phyloP scores from a whole-genome alignment of 2,113 vertebrate species.

The Carassius auratus region DNA sequence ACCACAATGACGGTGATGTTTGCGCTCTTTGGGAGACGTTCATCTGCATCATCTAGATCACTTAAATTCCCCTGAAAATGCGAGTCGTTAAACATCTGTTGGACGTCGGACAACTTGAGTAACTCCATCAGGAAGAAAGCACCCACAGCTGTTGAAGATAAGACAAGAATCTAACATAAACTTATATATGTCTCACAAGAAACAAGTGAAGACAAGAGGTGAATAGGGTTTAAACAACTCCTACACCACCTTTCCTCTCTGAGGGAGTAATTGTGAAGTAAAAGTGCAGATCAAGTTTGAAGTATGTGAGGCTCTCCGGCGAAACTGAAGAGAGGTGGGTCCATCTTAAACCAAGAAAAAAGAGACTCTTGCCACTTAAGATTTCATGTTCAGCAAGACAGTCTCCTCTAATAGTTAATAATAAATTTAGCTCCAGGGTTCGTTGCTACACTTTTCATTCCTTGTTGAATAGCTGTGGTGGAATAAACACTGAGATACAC shows the following conservation, averaged over 20 bases:
- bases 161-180: not conserved
- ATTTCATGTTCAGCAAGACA: not conserved
- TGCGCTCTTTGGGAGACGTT: slow-evolving; percentile 28
- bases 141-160: not conserved
- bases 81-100: slow-evolving; percentile 49
- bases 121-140: slow-evolving; percentile 37
- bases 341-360: not conserved
- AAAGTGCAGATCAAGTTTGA: not conserved
- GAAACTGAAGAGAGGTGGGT: not conserved
- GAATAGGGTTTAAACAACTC: not conserved
- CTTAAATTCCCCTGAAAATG: slow-evolving; percentile 45
- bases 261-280: not conserved
- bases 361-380: not conserved
- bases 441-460: slow-evolving; percentile 1
- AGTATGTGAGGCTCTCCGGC: not conserved
- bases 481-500: not conserved
- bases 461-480: not conserved
- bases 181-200: not conserved
- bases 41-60: slow-evolving; percentile 27
- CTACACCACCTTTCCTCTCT: not conserved
- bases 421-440: slow-evolving; percentile 6
- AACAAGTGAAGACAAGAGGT: not conserved
- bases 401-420: not conserved
- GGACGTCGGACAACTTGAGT: not conserved
- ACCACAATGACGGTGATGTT: slow-evolving; percentile 51